Percentiles rank a stretch among this genome's conserved stretches.
Conservation (phyloP, 2,888 invertebrate genomes). For the Thyatira batis region DNA sequence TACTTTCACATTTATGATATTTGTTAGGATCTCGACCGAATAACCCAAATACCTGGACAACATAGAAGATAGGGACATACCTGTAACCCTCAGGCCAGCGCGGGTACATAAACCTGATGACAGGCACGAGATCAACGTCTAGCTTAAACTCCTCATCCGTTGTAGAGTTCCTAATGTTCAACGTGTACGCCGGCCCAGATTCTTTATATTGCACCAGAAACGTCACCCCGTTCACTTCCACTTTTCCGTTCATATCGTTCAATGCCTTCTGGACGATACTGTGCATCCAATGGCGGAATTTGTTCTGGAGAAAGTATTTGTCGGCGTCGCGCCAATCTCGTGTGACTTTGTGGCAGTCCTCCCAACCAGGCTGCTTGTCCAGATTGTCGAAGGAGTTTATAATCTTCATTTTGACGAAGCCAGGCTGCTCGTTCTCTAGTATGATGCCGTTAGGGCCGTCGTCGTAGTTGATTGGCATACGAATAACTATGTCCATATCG, state of each 20-base stretch:
- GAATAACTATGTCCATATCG: constrained; percentile 82
- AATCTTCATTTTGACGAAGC: constrained; percentile 72
- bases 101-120: constrained; percentile 66
- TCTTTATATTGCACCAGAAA: constrained; percentile 62
- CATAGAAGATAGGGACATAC: no score
- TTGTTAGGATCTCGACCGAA: no score
- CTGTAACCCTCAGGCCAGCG: constrained; percentile 67
- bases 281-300: constrained; percentile 81
- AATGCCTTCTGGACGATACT: constrained; percentile 68
- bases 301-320: constrained; percentile 71
- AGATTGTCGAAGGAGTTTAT: constrained; percentile 56
- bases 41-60: no score
- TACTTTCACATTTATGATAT: no score
- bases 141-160: constrained; percentile 51
- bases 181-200: constrained; percentile 81
- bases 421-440: constrained; percentile 65
- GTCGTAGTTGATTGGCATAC: constrained; percentile 73
- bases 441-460: constrained; percentile 58
- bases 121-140: constrained; percentile 80
- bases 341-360: constrained; percentile 62
- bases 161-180: constrained; percentile 55
- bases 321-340: constrained; percentile 67
- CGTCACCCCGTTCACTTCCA: constrained; percentile 47
- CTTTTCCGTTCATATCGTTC: constrained; percentile 54
- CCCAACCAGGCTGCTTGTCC: constrained; percentile 62